Percentiles rank a stretch among this genome's conserved stretches.
phyloP scores from a whole-genome alignment of 2,888 invertebrate genomes.

The Ectobius pallidus region DNA sequence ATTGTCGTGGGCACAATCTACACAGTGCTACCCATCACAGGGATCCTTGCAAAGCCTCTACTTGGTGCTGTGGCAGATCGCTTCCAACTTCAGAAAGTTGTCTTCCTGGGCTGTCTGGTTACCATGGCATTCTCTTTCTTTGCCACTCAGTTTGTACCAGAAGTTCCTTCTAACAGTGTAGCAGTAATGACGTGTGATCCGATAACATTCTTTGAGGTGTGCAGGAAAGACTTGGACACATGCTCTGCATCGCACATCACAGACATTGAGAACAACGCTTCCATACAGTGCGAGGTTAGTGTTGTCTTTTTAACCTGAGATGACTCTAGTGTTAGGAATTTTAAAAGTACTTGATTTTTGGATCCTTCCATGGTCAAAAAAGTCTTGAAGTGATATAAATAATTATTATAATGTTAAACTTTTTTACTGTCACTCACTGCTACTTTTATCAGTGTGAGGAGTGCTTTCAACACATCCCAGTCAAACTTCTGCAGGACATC shows the following conservation, averaged over 20 bases:
- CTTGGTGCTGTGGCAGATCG: slow-evolving; percentile 84
- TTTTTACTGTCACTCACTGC: background rate
- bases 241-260: background rate
- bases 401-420: background rate
- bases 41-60: slow-evolving; percentile 79
- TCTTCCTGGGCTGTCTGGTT: slow-evolving; percentile 75
- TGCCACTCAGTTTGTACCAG: slow-evolving; percentile 74
- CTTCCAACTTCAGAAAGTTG: slow-evolving; percentile 72
- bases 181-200: slow-evolving; percentile 67
- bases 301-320: background rate
- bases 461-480: background rate
- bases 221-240: slow-evolving; percentile 49
- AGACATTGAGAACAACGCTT: background rate
- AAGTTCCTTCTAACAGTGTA: slow-evolving; percentile 58
- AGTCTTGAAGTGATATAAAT: background rate
- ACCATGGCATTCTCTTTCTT: slow-evolving; percentile 73
- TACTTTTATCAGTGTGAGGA: background rate
- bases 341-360: background rate
- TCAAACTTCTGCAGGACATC: too few species aligned
- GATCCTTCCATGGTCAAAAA: background rate
- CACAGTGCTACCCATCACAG: slow-evolving; percentile 76
- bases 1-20: slow-evolving; percentile 79
- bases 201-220: slow-evolving; percentile 63
- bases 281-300: background rate
- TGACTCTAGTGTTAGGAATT: background rate